phyloP scores from a whole-genome alignment of 1,140 invertebrate genomes.

The Neodiprion lecontei region DNA sequence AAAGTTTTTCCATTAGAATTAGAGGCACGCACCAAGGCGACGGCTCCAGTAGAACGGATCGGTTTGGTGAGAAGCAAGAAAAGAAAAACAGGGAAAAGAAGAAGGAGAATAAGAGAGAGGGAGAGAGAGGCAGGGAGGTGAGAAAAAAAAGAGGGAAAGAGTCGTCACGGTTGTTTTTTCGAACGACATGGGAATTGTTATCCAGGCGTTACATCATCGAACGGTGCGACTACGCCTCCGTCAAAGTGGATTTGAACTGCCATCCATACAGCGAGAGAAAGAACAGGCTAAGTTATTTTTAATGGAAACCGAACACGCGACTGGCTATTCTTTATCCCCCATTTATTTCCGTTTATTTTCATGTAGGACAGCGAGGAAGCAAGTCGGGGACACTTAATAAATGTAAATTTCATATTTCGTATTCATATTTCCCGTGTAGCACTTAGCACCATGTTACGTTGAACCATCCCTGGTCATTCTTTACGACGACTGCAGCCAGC shows the following conservation, averaged over 20 bases:
- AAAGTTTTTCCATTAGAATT: not conserved
- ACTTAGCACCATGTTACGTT: conserved; percentile 7
- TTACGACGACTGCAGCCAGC: not conserved
- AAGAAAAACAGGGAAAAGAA: not conserved
- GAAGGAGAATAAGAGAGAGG: not conserved
- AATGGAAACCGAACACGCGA: not conserved
- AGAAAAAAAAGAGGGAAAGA: not conserved
- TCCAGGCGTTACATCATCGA: conserved; percentile 1
- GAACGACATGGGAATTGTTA: not conserved
- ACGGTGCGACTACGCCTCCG: not conserved
- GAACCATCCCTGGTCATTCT: not conserved
- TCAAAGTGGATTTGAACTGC: conserved; percentile 4
- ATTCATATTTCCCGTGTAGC: conserved; percentile 7
- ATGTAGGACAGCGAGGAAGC: conserved; percentile 6
- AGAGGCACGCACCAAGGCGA: not conserved
- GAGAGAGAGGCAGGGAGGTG: not conserved
- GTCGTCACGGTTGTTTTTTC: not conserved
- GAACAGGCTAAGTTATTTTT: conserved; percentile 5
- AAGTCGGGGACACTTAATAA: conserved; percentile 5
- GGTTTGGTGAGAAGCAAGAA: not conserved
- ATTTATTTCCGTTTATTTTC: conserved; percentile 6
- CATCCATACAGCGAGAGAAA: conserved; percentile 1
- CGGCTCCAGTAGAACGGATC: too few relatives aligned
- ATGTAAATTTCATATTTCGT: conserved; percentile 8
- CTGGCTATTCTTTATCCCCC: not conserved